Evolutionary conservation across 30 jellyfish, hydroid and myxozoan genomes (phyloP), one percentile per base, ranked within the genome.

Genomic region (Catostylus mosaicus): DNA sequence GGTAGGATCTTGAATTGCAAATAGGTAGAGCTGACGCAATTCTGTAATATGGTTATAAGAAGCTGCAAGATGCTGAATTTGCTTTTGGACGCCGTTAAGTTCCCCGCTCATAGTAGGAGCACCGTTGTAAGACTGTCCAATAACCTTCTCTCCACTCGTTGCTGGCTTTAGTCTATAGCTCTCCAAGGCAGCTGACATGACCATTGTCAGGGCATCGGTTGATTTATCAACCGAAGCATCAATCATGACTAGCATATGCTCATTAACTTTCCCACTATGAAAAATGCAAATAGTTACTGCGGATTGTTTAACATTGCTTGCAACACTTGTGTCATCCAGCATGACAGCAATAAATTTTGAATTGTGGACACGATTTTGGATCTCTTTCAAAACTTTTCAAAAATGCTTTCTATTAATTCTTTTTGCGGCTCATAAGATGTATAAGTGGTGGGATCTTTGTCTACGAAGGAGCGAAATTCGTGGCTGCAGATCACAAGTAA

Each of bases 351-450:
- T 23, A 30, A 27, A 77, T 6, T 11, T 54, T 27, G 80, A 77
- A 23, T 59, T 77, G 37, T 4, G 31, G 26, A 77, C 35, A 16
- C 88, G 57, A 6, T 52, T 31, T 37, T 77, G 88, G 43, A 57
- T 77, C 77, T 54, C 80, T 34, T 37, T 30, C 88, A 30, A 19
- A 77, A 64, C 51, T 52, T 80, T 1, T 77, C 79, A 59, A 14
- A 59, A 19, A 59, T 32, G 38, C 65, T 20, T 50, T 77, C 34
- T 31, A 77, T 27, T 23, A 77, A 80, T 20, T 77, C 77, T 31
- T 77, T 54, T 59, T 77, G 88, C 33, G 88, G 88, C 24, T 57
- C 88, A 50, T 77, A 64, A n/a, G 88, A 77, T 54, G 88, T 59
- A 56, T 77, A 77, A 10, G 77, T 77, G 20, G 54, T 36, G 67